Conservation (phyloP, 1,140 invertebrate species). For the Ctenoplectra terminalis region DNA sequence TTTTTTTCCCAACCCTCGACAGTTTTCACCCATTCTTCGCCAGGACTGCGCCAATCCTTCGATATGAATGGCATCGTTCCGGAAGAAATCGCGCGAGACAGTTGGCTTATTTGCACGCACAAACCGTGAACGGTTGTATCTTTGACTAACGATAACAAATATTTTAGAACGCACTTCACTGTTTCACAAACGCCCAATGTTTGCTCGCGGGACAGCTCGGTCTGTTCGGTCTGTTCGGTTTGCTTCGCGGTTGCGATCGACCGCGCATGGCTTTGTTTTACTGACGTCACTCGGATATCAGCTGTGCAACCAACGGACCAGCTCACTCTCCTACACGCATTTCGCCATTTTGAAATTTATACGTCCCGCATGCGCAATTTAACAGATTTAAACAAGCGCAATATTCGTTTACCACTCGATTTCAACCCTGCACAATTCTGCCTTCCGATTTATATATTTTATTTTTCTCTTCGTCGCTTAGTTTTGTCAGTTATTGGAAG, state of each 20-base stretch:
- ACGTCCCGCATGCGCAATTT: neutral
- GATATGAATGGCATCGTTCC: conserved; percentile 95
- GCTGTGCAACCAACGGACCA: conserved; percentile 64
- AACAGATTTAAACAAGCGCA: neutral
- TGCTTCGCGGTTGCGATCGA: conserved; percentile 62
- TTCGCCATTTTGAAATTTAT: conserved; percentile 30
- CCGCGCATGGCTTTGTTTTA: conserved; percentile 82
- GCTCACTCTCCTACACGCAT: neutral
- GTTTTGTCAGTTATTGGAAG: neutral
- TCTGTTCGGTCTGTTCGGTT: conserved; percentile 28
- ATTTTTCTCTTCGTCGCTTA: neutral
- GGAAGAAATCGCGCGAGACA: neutral
- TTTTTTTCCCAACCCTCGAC: conserved; percentile 98
- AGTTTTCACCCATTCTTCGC: conserved; percentile 99
- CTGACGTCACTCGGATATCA: conserved; percentile 76
- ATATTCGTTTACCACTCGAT: neutral
- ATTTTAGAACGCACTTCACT: conserved; percentile 46
- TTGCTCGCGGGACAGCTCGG: conserved; percentile 34
- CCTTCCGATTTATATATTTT: too few species aligned
- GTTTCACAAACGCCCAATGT: conserved; percentile 56
- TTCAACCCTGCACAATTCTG: neutral
- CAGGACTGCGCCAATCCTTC: conserved; percentile 96
- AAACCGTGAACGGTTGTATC: neutral
- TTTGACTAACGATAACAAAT: neutral
- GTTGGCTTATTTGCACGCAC: neutral